phyloP scores from a whole-genome alignment of 2,113 vertebrate species.

The Loxodonta africana region DNA sequence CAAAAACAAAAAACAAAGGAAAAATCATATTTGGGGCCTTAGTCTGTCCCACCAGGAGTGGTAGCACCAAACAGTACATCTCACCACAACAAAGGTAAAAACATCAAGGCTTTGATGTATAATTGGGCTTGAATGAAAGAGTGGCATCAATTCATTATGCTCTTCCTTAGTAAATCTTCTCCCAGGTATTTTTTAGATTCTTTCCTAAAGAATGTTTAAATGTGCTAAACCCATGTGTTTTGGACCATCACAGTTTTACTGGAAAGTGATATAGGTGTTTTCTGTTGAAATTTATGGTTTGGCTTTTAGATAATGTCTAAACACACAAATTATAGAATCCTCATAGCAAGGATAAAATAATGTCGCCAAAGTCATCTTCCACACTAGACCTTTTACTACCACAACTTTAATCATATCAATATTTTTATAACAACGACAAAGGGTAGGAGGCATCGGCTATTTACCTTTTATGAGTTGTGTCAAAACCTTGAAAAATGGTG shows the following conservation, averaged over 20 bases:
- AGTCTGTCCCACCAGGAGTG: not conserved
- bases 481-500: conserved; percentile 74
- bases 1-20: too few species aligned
- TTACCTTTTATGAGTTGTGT: conserved; percentile 63
- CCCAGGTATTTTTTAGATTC: not conserved
- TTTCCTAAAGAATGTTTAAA: not conserved
- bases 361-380: conserved; percentile 63
- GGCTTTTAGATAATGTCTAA: conserved; percentile 72
- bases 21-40: not conserved
- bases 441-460: conserved; percentile 65
- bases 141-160: not conserved
- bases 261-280: conserved; percentile 27
- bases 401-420: not conserved
- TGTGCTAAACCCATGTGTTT: not conserved
- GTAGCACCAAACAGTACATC: not conserved
- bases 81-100: not conserved
- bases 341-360: conserved; percentile 70
- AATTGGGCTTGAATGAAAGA: conserved; percentile 16
- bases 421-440: not conserved
- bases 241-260: not conserved
- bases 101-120: not conserved
- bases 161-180: conserved; percentile 3
- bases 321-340: conserved; percentile 16
- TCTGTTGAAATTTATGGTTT: conserved; percentile 63
- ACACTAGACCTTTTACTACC: conserved; percentile 53